Evolutionary conservation across 2,113 vertebrate genomes (phyloP).

Genomic region (Propithecus coquereli): DNA sequence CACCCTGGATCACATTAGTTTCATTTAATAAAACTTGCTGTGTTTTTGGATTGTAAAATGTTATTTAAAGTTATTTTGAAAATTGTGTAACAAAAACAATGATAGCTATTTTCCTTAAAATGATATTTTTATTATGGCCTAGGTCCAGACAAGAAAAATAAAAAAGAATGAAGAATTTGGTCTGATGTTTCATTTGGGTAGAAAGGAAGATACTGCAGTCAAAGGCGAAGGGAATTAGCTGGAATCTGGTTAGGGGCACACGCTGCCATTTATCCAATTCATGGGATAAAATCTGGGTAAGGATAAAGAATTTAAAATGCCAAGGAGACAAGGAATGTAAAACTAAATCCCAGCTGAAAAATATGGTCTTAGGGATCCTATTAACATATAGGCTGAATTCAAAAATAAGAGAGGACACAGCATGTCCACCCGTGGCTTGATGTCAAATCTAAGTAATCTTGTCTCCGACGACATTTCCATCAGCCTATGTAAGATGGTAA

Average conservation of each 20-base stretch:
- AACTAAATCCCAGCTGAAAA: neutral
- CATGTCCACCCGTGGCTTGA: neutral
- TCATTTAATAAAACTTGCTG: neutral
- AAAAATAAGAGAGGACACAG: neutral
- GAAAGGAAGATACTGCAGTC: neutral
- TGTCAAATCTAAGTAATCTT: neutral
- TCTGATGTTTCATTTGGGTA: neutral
- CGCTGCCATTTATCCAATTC: neutral
- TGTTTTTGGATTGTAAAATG: slow-evolving; percentile 12
- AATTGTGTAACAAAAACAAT: neutral
- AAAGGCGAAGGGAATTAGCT: neutral
- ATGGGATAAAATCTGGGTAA: neutral
- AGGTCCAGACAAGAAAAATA: neutral
- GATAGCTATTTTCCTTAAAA: neutral
- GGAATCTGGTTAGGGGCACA: neutral
- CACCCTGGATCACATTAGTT: neutral
- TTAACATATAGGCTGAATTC: neutral
- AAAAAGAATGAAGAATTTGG: neutral
- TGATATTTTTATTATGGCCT: neutral
- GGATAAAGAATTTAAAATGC: neutral
- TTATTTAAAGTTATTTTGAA: slow-evolving; percentile 22
- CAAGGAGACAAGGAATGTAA: neutral
- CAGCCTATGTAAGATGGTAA: neutral
- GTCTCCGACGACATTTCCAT: neutral
- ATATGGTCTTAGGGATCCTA: neutral